Percentiles rank a stretch among this genome's conserved stretches.
These are phyloP conservation scores for Cygnus atratus DNA, from an alignment of 2,113 vertebrate species.

Conservation along the genomic window DNA sequence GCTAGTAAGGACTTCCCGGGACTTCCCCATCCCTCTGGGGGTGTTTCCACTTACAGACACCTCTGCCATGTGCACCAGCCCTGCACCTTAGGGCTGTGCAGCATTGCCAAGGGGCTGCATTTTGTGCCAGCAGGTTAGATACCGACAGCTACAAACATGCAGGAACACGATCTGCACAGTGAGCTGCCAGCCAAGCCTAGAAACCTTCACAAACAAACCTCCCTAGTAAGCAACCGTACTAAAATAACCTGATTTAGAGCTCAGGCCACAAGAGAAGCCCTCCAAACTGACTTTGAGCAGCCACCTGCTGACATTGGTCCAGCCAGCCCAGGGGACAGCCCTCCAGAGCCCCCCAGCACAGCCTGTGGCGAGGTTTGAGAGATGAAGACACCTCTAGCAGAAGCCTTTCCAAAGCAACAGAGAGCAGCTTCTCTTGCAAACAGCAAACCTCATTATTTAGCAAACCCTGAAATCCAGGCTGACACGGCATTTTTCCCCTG, in stretches of 20 bases:
- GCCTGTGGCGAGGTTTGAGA: not conserved
- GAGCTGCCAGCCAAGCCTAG: not conserved
- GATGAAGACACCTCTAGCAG: not conserved
- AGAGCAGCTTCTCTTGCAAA: not conserved
- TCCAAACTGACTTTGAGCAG: not conserved
- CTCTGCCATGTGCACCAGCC: too few species aligned
- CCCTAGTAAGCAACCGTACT: not conserved
- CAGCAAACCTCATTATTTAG: not conserved
- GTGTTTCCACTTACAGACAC: not conserved
- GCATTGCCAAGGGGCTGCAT: not conserved
- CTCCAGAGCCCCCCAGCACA: not conserved
- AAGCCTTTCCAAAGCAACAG: not conserved
- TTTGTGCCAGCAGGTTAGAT: not conserved
- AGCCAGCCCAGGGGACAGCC: not conserved
- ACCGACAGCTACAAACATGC: not conserved
- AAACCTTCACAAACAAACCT: not conserved
- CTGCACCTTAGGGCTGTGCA: not conserved
- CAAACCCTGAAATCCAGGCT: not conserved
- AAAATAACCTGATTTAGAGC: not conserved
- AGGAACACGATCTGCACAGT: not conserved
- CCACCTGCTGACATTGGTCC: not conserved
- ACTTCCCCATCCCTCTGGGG: too few species aligned
- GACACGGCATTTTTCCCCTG: rapidly evolving
- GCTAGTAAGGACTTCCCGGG: not conserved
- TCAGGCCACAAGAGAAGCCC: not conserved